Evolutionary conservation across 2,888 invertebrate genomes (phyloP), one percentile per base, ranked within the genome.

Genomic region (Drosophila neotestacea): DNA sequence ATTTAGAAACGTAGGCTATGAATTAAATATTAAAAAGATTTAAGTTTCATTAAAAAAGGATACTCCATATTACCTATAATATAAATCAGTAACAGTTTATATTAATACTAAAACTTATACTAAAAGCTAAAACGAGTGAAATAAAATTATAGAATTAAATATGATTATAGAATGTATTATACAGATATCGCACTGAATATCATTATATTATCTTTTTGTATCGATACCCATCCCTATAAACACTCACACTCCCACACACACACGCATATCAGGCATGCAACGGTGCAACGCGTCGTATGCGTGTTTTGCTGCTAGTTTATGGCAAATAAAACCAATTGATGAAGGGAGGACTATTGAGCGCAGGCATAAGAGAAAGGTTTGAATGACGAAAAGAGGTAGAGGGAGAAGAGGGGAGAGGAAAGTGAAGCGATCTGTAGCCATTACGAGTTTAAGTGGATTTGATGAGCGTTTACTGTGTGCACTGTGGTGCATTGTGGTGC

Each of bases 371-470:
- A 34, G 10, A 22, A 48, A 11, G 22, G 22, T 22, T 22, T 22
- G 46, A 10, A 5, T 28, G 32, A n/a, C 22, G 1, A 9, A 7
- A 22, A 41, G 38, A 30, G 39, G 11, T 13, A 27, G 10, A 22
- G 2, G 4, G 7, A 6, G 11, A 6, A 16, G 16, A 16, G 16
- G 16, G 16, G 16, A 16, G 16, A 16, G 16, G 16, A 16, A 16
- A 16, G 16, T 16, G 16, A 16, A 16, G 6, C 44, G 13, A 66
- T 78, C 60, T 59, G 50, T 47, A 60, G 70, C 65, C 73, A 86
- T 84, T 86, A 83, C 59, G 65, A 78, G 78, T 69, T 74, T 86
- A 84, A 84, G 88, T 88, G 84, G 89, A 84, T 86, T 86, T 86
- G 88, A 84, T 88, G 86, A 84, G 87, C 88, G 86, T 81, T 84